Evolutionary conservation across 2,797 vertebrate genomes (phyloP), one percentile per base, ranked within the genome.

Genomic region (Spinus olivaceus): DNA sequence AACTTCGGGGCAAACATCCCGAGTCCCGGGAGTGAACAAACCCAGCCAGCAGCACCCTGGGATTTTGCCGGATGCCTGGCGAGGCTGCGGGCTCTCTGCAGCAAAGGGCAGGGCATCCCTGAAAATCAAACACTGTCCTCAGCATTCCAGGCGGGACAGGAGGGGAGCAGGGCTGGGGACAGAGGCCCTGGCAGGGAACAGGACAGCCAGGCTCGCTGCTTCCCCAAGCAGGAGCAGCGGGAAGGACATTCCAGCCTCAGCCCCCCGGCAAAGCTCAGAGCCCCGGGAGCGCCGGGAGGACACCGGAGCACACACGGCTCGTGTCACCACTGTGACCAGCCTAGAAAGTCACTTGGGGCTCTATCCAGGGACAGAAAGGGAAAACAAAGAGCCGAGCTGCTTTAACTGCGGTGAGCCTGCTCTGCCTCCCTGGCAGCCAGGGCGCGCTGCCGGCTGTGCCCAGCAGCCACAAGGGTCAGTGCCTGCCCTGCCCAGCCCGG

Each of bases 21-120:
- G 1, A 41, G 23, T 3, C 13, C 0, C 0, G 2, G 35, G 73
- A 19, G n/a, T 1, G 8, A 85, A 47, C 22, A 46, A 86, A 72
- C 7, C 21, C 27, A 0, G 66, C 3, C 50, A 12, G 47, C 23
- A 64, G 9, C 17, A 35, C 0, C 2, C 42, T 42, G 44, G 53
- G 47, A 37, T 22, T 59, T 12, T 10, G 14, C 14, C 0, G 1
- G 32, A 6, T 20, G 50, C 24, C 27, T 2, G 47, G 46, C 1
- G 41, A 46, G 50, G 66, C 50, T 10, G 18, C 2, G 1, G 2
- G 47, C 32, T 69, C 18, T 18, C 54, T 57, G 65, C 8, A 6
- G 81, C 61, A 42, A 19, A 6, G 37, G 33, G 46, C 67, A 71
- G 28, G 11, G 18, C 23, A 18, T 7, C 61, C 60, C 67, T 54